Evolutionary conservation across 2,113 vertebrate genomes (phyloP), one percentile per base, ranked within the genome.

Genomic region (Peucedramus taeniatus): DNA sequence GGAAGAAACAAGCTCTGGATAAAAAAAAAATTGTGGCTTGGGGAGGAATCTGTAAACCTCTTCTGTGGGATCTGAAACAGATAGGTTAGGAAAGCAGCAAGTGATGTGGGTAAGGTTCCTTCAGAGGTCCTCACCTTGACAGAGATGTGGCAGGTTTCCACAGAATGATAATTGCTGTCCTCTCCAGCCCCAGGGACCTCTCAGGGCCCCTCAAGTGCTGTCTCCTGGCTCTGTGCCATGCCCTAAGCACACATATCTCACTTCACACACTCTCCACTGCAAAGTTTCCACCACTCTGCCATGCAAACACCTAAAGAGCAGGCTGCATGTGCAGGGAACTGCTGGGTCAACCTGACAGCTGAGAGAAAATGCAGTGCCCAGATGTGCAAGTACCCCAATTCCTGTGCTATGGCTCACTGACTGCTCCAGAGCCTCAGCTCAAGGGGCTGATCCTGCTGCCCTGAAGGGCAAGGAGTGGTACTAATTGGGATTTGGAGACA

Each of bases 401-500:
- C 61, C 94, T 95, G 77, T 7, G 49, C 63, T 89, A 19, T 78
- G 61, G 92, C 40, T 77, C 63, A 4, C 31, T 45, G 42, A 19
- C 35, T 51, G 57, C 44, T 37, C 80, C 68, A 65, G 45, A 15
- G 15, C 24, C 47, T 59, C 56, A 35, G 35, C 1, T 1, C 27
- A 17, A 59, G 40, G 33, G 33, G 10, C 51, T 65, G 35, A 77
- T 87, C 81, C 96, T 94, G 63, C 80, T 94, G 93, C 56, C 83
- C 82, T 56, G 19, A 35, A 50, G 82, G 37, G 28, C 45, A 93
- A 94, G 79, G 60, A 51, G 79, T 75, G 53, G 33, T n/a, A 33
- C 10, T 11, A 22, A 49, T 6, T 17, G 13, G 60, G 35, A 57
- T 19, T n/a, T 27, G 54, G 35, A 87, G 44, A 7, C 11, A 89